A percentile compares a stretch with the other conserved stretches of the same genome.
Evolutionary conservation across 2,113 vertebrate species (phyloP).

Genomic region (Hippopotamus amphibius): DNA sequence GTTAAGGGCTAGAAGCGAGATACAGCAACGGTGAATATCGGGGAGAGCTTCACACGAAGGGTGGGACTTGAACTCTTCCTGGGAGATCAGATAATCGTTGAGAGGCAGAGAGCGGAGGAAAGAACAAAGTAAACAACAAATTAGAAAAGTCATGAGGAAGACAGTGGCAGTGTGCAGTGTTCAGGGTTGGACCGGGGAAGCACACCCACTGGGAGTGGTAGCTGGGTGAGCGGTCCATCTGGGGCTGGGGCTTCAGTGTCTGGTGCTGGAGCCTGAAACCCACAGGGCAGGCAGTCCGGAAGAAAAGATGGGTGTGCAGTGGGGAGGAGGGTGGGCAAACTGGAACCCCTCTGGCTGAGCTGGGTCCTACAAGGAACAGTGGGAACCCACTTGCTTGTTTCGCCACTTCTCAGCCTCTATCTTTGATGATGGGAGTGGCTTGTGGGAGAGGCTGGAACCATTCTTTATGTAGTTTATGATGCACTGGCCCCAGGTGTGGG

Average conservation of each 20-base stretch:
- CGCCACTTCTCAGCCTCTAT: neutral
- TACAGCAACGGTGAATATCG: neutral
- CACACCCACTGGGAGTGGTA: fast-evolving
- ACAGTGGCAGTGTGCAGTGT: fast-evolving
- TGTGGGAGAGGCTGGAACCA: neutral
- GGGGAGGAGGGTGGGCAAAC: too few species aligned
- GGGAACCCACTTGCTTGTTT: neutral
- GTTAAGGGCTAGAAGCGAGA: neutral
- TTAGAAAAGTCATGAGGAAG: neutral
- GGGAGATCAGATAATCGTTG: neutral
- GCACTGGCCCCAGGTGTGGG: neutral
- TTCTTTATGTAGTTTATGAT: neutral
- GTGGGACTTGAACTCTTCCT: neutral
- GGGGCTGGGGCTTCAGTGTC: neutral
- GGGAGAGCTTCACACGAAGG: neutral
- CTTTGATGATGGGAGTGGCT: neutral
- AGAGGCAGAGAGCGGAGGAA: neutral
- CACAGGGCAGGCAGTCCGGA: neutral
- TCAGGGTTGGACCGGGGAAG: neutral
- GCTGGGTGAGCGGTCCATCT: too few species aligned
- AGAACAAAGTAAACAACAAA: neutral
- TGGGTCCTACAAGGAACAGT: neutral
- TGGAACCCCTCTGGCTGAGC: neutral
- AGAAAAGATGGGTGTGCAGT: neutral
- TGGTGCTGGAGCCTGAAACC: neutral